phyloP scores from a whole-genome alignment of 2,797 vertebrate species.

The Galaxias olidus region DNA sequence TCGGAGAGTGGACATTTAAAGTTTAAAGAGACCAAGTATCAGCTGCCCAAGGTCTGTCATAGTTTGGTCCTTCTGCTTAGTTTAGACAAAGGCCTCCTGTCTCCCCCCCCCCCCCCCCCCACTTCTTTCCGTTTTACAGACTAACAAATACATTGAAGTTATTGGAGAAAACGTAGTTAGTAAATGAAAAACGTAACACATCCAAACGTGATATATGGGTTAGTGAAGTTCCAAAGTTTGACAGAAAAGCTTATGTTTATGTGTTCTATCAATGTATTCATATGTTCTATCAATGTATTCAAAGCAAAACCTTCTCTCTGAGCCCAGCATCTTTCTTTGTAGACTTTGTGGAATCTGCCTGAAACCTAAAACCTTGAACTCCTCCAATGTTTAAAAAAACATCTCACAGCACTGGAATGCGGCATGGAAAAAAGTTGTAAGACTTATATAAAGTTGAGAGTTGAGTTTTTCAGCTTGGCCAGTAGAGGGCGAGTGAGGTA shows the following conservation, averaged over 20 bases:
- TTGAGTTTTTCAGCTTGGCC: slow-evolving; percentile 54
- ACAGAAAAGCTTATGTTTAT: slow-evolving; percentile 39
- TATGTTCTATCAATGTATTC: too few relatives aligned
- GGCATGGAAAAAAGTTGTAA: slow-evolving; percentile 51
- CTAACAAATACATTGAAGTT: not conserved
- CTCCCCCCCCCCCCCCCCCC: not conserved
- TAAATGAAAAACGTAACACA: slow-evolving; percentile 13
- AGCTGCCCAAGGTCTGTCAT: slow-evolving; percentile 66
- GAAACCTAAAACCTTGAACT: slow-evolving; percentile 55
- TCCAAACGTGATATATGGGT: slow-evolving; percentile 17
- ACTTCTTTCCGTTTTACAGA: slow-evolving; percentile 18
- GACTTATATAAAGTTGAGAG: slow-evolving; percentile 59
- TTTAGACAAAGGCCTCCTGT: slow-evolving; percentile 56
- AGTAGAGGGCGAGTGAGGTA: slow-evolving; percentile 77
- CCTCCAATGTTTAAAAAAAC: slow-evolving; percentile 7
- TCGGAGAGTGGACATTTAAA: slow-evolving; percentile 76
- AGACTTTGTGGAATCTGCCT: slow-evolving; percentile 24
- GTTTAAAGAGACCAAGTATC: slow-evolving; percentile 75
- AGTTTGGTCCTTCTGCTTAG: slow-evolving; percentile 52
- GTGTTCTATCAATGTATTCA: too few relatives aligned
- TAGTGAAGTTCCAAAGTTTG: slow-evolving; percentile 10
- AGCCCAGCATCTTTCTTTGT: slow-evolving; percentile 30
- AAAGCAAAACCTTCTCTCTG: slow-evolving; percentile 11
- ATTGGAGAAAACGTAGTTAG: slow-evolving; percentile 13
- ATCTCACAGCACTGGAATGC: slow-evolving; percentile 51